phyloP scores from a whole-genome alignment of 2,888 invertebrate species.

The Athalia circularis region DNA sequence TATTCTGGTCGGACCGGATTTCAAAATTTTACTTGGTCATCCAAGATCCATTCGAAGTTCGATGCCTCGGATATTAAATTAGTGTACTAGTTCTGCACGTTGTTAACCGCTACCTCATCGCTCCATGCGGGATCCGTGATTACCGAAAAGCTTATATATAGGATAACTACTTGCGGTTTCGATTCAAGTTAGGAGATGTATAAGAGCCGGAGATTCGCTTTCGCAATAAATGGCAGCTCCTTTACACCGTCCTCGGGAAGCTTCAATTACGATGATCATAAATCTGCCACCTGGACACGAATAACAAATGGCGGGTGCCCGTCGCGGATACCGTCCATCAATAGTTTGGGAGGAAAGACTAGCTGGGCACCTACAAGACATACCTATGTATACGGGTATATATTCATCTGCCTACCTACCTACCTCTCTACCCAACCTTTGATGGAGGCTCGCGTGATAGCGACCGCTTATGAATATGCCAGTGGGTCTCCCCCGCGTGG shows the following conservation, averaged over 20 bases:
- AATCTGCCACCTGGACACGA: slow-evolving; percentile 42
- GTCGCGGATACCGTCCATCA: slow-evolving; percentile 23
- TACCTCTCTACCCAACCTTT: not conserved
- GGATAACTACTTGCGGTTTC: slow-evolving; percentile 23
- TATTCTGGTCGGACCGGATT: too few relatives aligned
- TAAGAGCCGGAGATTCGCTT: slow-evolving; percentile 14
- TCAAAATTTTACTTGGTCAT: too few relatives aligned
- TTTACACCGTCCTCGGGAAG: slow-evolving; percentile 41
- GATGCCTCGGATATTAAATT: too few relatives aligned
- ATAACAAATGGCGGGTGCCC: slow-evolving; percentile 36
- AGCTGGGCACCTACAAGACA: not conserved
- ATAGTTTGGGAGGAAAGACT: slow-evolving; percentile 4
- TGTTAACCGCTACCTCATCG: too few relatives aligned
- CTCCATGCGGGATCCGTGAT: too few relatives aligned
- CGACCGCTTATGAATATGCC: slow-evolving; percentile 53
- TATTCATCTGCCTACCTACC: too few relatives aligned
- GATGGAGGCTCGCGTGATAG: slow-evolving; percentile 51
- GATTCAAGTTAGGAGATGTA: not conserved
- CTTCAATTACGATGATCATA: slow-evolving; percentile 41
- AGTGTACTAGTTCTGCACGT: too few relatives aligned
- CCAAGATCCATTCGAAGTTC: too few relatives aligned
- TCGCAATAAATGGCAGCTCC: slow-evolving; percentile 33
- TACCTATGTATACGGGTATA: slow-evolving; percentile 8
- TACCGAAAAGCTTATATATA: not conserved
- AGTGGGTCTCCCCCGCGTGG: slow-evolving; percentile 36